Conservation (phyloP, 2,888 invertebrate genomes). For the Drosophila buzzatii region DNA sequence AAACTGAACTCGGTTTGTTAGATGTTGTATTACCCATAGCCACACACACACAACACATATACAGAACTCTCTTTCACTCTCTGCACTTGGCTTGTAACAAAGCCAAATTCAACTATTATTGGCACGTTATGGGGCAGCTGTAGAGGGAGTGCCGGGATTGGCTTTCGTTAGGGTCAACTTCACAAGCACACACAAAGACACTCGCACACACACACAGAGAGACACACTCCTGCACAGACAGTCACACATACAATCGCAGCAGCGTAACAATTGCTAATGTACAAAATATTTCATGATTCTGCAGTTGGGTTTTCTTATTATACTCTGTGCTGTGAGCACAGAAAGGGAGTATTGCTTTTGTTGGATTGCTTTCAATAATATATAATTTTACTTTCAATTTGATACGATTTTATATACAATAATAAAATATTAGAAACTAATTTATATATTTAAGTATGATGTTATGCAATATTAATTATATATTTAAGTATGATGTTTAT, state of each 20-base stretch:
- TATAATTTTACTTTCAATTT: neutral
- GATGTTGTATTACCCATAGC: slow-evolving; percentile 28
- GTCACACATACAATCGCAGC: slow-evolving; percentile 20
- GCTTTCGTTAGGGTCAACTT: slow-evolving; percentile 43
- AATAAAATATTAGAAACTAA: no score
- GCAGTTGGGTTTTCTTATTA: slow-evolving; percentile 47
- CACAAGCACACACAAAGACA: slow-evolving; percentile 12
- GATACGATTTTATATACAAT: no score
- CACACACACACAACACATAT: slow-evolving; percentile 3
- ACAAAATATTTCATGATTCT: slow-evolving; percentile 79
- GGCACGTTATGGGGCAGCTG: slow-evolving; percentile 54
- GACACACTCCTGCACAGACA: slow-evolving; percentile 27
- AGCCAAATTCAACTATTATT: slow-evolving; percentile 75
- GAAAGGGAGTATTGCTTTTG: no score
- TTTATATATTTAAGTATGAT: no score
- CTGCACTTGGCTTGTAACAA: slow-evolving; percentile 46
- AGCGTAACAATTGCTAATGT: slow-evolving; percentile 73
- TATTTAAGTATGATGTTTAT: no score
- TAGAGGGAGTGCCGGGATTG: slow-evolving; percentile 19
- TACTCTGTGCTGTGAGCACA: slow-evolving; percentile 14
- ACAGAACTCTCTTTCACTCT: slow-evolving; percentile 12
- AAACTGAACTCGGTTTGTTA: slow-evolving; percentile 52
- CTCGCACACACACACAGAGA: slow-evolving; percentile 15
- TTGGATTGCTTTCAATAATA: neutral
- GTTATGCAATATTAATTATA: no score